Percentiles rank a stretch among this genome's conserved stretches.
Conservation (phyloP, 2,888 invertebrate species). For the Pediacus dermestoides region DNA sequence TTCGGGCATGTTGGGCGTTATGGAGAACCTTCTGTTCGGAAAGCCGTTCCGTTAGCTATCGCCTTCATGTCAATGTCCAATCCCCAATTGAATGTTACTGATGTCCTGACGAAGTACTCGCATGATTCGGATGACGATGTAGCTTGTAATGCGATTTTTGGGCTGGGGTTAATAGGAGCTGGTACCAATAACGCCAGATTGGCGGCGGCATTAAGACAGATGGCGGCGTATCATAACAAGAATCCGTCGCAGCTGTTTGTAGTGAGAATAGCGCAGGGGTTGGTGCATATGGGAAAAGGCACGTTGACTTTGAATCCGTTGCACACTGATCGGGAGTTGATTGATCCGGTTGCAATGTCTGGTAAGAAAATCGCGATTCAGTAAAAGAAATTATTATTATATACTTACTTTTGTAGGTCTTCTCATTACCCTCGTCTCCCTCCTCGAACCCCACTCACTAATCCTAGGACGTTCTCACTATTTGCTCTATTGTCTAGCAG, state of each 20-base stretch:
- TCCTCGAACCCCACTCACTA: slow-evolving; percentile 42
- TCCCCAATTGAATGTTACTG: slow-evolving; percentile 89
- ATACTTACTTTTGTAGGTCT: slow-evolving; percentile 33
- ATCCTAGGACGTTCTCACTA: slow-evolving; percentile 92
- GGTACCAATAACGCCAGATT: slow-evolving; percentile 84
- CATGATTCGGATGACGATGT: slow-evolving; percentile 98
- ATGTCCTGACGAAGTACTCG: slow-evolving; percentile 96
- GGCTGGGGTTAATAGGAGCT: slow-evolving; percentile 92
- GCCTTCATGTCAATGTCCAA: slow-evolving; percentile 95
- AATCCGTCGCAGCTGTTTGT: slow-evolving; percentile 95
- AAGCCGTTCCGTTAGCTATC: slow-evolving; percentile 93
- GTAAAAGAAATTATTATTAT: no score
- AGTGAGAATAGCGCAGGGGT: slow-evolving; percentile 94
- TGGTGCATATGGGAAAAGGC: slow-evolving; percentile 97
- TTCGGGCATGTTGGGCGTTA: slow-evolving; percentile 81
- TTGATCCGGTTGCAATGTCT: slow-evolving; percentile 92
- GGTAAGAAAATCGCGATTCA: no score
- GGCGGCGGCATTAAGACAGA: slow-evolving; percentile 94
- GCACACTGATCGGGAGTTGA: slow-evolving; percentile 90
- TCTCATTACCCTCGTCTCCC: slow-evolving; percentile 38
- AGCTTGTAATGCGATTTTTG: slow-evolving; percentile 96
- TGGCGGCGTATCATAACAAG: slow-evolving; percentile 95
- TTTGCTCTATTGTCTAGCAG: slow-evolving; percentile 85
- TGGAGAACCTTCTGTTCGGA: slow-evolving; percentile 67
- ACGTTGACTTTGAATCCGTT: slow-evolving; percentile 93